Base-by-base conservation (phyloP, 2,797 vertebrate species). In the Tapirus indicus region DNA sequence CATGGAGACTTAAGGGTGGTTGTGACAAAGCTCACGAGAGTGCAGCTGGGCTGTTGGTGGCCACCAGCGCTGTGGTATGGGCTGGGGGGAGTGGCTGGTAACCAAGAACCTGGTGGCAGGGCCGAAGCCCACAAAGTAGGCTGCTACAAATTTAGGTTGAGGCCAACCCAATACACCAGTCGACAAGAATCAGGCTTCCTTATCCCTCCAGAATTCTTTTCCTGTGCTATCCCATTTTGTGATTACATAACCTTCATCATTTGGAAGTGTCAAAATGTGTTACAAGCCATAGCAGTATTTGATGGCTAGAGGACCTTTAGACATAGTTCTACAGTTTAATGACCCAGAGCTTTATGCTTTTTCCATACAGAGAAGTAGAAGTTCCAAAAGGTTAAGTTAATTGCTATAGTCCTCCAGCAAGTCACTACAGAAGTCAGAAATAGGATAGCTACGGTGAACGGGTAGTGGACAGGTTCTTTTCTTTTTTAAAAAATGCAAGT, bases 381-480 rank as follows among this genome's bases (percentile, higher is more conserved):
- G 74, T 84, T 97, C 74, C 58, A 56, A 96, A 93, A 97, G 83
- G 80, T 74, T 93, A 92, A 75, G 72, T 91, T 91, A 91, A 96
- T 95, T 91, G 86, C 64, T 86, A 2, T 54, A 60, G 21, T 88
- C 72, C 35, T 96, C 89, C 38, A 86, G 58, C n/a, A 91, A 82
- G 44, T 72, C 85, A 84, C 82, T 71, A 6, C 1, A 75, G 27
- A 71, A 74, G 10, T 91, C 18, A 87, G 52, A 95, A 62, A 49
- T 68, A 91, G 32, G 11, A 32, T 12, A 78, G 41, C 25, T 77
- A 38, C 13, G 1, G 0, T 14, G 62, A 93, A 58, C 88, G 66
- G 4, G 16, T 54, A 62, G 41, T 29, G 62, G 80, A 27, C 60
- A 91, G 29, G 88, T 95, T 92, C 44, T 64, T 91, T 90, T 84